Conservation (phyloP, 2,113 vertebrate species). For the Hyperopisus bebe region DNA sequence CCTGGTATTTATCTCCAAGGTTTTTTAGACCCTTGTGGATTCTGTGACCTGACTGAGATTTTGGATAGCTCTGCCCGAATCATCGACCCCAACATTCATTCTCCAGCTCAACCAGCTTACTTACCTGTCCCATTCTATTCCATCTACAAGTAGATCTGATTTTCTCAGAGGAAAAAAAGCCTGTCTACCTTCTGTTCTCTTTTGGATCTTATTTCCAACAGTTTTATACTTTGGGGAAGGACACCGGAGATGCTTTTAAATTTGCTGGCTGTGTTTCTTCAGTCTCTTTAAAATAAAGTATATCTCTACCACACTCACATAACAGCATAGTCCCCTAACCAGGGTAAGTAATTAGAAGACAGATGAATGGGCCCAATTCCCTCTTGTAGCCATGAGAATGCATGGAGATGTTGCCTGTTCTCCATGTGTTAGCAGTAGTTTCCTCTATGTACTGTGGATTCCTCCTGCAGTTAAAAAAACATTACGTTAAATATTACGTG, state of each 20-base stretch:
- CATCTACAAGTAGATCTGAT: neutral
- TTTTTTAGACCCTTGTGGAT: neutral
- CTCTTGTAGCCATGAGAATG: neutral
- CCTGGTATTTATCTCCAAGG: neutral
- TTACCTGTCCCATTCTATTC: neutral
- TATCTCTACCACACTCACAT: neutral
- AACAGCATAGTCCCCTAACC: neutral
- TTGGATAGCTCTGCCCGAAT: neutral
- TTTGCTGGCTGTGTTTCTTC: neutral
- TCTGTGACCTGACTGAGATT: neutral
- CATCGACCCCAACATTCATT: neutral
- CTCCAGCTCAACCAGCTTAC: neutral
- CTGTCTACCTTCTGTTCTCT: neutral
- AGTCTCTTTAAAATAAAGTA: neutral
- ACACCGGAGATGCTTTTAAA: neutral
- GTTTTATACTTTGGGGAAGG: neutral
- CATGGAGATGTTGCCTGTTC: neutral
- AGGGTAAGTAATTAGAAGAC: neutral
- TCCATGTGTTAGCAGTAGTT: neutral
- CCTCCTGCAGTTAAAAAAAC: neutral
- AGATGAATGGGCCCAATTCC: neutral
- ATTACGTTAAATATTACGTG: neutral
- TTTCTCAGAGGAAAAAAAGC: neutral
- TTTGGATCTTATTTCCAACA: neutral
- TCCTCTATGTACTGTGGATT: neutral